Evolutionary conservation across 2,888 invertebrate species (phyloP), one percentile per base, ranked within the genome.

Genomic region (Emmelina monodactyla): DNA sequence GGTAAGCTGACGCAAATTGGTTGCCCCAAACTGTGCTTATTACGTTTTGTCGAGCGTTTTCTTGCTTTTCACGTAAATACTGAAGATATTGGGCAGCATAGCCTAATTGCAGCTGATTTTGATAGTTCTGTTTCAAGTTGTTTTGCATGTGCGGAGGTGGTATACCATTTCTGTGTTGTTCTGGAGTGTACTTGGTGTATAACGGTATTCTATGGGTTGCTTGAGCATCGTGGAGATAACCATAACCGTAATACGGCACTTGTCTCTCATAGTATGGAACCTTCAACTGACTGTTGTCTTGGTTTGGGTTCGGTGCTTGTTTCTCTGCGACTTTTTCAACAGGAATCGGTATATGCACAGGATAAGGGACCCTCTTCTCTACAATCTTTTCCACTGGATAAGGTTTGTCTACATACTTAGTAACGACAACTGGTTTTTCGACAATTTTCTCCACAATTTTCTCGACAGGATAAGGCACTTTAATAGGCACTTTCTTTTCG

Each of bases 371-470:
- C 25, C 78, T 72, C 43, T 72, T 81, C 43, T 84, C 82, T 0
- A 82, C 62, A 13, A 80, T 64, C 36, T 75, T 76, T 44, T 81
- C 82, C 1, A 82, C 69, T 0, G 78, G 70, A 37, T 76, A 80
- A 0, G 83, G 82, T 47, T 68, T 71, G 29, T 73, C 68, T 1
- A 73, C 45, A 32, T 72, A 73, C 42, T 71, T 70, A 0, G 70
- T 73, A 1, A 82, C 66, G 1, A 75, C 62, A 1, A 85, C 75
- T 1, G 83, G 81, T 44, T 84, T 85, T 47, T 87, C 86, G 0
- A 88, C 80, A 19, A 87, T 64, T 47, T 68, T 78, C 33, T 76
- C 79, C 0, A 79, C 68, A 2, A 69, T 47, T 40, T 63, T 83
- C 40, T 83, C 75, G 1, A 82, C 80, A 1, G 78, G 75, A 34